Evolutionary conservation across 2,113 vertebrate genomes (phyloP), one percentile per base, ranked within the genome.

Genomic region (Ameiurus melas): DNA sequence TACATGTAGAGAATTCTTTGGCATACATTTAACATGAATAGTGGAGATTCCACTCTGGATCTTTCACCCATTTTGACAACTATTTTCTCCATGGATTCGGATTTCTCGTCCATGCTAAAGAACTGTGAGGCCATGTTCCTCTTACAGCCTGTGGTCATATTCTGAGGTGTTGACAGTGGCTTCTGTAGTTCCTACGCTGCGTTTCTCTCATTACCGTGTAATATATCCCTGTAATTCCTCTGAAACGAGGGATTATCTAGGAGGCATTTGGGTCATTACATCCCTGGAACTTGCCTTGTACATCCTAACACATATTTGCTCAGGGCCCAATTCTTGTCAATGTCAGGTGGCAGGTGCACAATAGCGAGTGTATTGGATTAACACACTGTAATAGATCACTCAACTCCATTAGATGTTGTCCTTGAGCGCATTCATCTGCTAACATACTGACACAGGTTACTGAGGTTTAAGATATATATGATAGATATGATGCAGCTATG

Each of bases 91-190:
- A 62, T 27, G 57, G 85, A 77, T 86, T 86, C 33, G 2, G 71
- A 57, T 77, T 86, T 86, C 70, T n/a, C 1, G 19, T n/a, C 33
- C 30, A 39, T n/a, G 20, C 60, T 89, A 88, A 85, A 87, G 62
- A 90, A 77, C 60, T 83, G 78, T n/a, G 66, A 88, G 78, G 85
- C 90, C 90, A 87, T 91, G 89, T 87, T 79, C 86, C 77, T 36
- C 3, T 64, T 91, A 92, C 94, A 95, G 96, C 94, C 93, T 92
- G 91, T 89, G 90, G 94, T 93, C 93, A 93, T 95, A 91, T 87
- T 93, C 92, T 82, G 90, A 90, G 89, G 87, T 30, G 95, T 93
- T 96, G 96, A 97, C 94, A 96, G 94, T 93, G 64, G 0, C 14
- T 73, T 94, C 95, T 95, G 96, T 96, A 93, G 93, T 94, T 68